These are phyloP conservation scores for Zapus hudsonius DNA, from an alignment of 2,113 vertebrate species.

Conservation along the genomic window DNA sequence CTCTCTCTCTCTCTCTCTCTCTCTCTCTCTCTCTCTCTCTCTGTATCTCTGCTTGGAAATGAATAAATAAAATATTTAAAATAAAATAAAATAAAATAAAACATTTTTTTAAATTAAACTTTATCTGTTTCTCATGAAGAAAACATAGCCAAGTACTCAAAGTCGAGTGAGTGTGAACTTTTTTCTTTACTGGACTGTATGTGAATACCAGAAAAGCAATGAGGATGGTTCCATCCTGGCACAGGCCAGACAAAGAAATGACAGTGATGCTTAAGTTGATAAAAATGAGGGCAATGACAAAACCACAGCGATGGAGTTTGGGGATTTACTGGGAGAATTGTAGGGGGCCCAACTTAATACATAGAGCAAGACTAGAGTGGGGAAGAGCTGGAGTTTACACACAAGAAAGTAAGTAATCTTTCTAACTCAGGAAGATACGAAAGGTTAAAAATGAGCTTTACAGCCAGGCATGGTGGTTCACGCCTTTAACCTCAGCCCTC, in stretches of 20 bases:
- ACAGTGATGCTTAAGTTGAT: not conserved
- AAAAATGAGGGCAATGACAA: not conserved
- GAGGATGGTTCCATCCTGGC: not conserved
- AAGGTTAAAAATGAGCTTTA: not conserved
- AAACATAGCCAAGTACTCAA: slow-evolving; percentile 18
- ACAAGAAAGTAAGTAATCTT: not conserved
- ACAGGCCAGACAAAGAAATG: not conserved
- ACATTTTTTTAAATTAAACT: slow-evolving; percentile 1
- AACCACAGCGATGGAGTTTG: not conserved
- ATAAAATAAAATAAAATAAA: no score
- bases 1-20: no score
- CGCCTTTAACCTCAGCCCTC: no score
- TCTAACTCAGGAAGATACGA: not conserved
- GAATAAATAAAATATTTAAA: no score
- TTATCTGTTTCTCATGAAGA: not conserved
- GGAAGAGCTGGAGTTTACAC: not conserved
- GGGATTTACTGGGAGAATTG: not conserved
- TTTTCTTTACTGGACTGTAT: not conserved
- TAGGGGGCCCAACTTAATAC: not conserved
- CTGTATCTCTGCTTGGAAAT: no score
- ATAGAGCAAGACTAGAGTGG: not conserved
- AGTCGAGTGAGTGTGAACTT: not conserved
- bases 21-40: no score
- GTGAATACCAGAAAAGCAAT: not conserved
- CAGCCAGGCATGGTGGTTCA: no score